These are phyloP conservation scores for Aporrectodea caliginosa DNA, from an alignment of 1,140 invertebrate genomes.

Conservation along the genomic window DNA sequence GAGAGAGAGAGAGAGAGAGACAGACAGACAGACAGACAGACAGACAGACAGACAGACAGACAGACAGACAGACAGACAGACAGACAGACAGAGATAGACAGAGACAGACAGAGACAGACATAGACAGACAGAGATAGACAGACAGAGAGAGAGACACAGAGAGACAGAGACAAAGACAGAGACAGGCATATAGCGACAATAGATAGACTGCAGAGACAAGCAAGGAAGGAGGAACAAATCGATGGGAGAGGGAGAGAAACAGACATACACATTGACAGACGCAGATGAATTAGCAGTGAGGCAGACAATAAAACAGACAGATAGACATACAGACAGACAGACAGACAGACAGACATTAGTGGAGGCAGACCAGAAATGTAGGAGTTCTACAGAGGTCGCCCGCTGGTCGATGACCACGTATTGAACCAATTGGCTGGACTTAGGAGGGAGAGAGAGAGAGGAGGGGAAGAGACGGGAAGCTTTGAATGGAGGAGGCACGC, in stretches of 20 bases:
- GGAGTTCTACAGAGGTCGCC: neutral
- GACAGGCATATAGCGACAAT: neutral
- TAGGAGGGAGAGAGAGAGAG: neutral
- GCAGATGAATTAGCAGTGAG: too few relatives aligned
- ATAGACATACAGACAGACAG: too few relatives aligned
- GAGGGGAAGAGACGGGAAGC: neutral
- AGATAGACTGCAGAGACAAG: neutral
- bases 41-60: neutral
- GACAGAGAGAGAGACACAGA: neutral
- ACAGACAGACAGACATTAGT: too few relatives aligned
- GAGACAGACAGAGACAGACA: neutral
- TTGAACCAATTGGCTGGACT: neutral
- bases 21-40: neutral
- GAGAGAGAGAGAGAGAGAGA: constrained; percentile 1
- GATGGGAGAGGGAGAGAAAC: neutral
- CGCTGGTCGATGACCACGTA: neutral
- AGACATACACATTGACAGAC: neutral
- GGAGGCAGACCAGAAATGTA: too few relatives aligned
- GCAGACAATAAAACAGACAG: too few relatives aligned
- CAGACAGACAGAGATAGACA: neutral
- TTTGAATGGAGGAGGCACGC: neutral
- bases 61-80: neutral
- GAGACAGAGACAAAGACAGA: neutral
- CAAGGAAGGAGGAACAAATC: neutral
- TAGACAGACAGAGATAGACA: neutral